Evolutionary conservation across 1,140 invertebrate species (phyloP), one percentile per base, ranked within the genome.

Genomic region (Epicauta chinensis): DNA sequence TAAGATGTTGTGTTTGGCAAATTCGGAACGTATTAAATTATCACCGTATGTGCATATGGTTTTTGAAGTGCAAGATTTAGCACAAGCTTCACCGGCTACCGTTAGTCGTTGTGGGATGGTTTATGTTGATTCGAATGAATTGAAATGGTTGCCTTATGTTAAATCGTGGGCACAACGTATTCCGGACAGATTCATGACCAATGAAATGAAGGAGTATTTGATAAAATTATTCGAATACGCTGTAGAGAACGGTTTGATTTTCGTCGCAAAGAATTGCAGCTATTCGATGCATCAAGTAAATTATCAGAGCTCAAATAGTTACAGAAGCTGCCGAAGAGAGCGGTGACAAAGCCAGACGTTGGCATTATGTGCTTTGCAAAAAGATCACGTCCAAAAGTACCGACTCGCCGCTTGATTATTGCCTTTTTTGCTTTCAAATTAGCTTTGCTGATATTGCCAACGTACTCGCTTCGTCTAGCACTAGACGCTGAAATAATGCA

Each of bases 11-110:
- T 92, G 89, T 60, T 68, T 91, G 2, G 84, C 88, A 3, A 91
- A 90, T 71, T 90, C 87, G 2, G 92, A 96, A 68, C 81, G 91
- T 54, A 94, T 96, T 32, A 92, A 93, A 71, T 78, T 95, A 5
- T 87, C 86, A 0, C 80, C 84, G 0, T 86, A 85, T 65, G 81
- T 87, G 2, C 84, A 86, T 53, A 88, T 94, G 80, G 76, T 95
- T 2, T 95, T 93, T 73, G 91, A 94, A 76, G 89, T 93, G 2
- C 84, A 86, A 68, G 90, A 94, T 71, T 72, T 94, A 14, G 77
- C 88, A 2, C 85, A 90, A 71, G 87, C 88, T 1, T 90, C 88
- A 0, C 93, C 93, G 1, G 92, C 92, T 2, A 95, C 92, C 2
- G 91, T 95, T 39, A 83, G 89, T 53, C 76, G 80, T 3, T 82